Percentiles rank a stretch among this genome's conserved stretches.
phyloP scores from a whole-genome alignment of 1,140 invertebrate genomes.

The Oryctes rhinoceros region DNA sequence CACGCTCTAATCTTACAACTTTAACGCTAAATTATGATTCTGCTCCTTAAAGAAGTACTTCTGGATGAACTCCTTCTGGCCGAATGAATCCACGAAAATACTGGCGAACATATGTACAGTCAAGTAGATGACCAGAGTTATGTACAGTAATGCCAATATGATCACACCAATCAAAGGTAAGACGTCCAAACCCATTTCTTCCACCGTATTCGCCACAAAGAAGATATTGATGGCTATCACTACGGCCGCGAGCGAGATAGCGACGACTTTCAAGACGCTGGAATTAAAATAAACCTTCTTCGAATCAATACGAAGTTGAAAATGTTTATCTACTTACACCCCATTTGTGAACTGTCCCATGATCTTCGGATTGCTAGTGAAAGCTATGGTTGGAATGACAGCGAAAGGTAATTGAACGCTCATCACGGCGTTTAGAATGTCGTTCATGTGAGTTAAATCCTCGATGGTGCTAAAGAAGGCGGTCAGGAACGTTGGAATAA shows the following conservation, averaged over 20 bases:
- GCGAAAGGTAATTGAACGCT: constrained; percentile 86
- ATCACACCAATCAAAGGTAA: background rate
- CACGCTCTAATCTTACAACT: background rate
- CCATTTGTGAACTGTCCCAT: constrained; percentile 88
- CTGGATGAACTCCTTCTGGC: constrained; percentile 25
- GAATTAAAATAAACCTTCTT: background rate
- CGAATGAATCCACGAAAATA: constrained; percentile 15
- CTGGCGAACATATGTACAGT: constrained; percentile 10
- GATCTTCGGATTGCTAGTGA: constrained; percentile 80
- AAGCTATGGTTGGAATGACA: constrained; percentile 86
- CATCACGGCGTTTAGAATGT: constrained; percentile 91
- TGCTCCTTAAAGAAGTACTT: constrained; percentile 37
- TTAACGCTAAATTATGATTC: constrained; percentile 35
- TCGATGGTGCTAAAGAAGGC: constrained; percentile 79
- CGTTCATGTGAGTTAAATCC: constrained; percentile 85
- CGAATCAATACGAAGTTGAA: background rate
- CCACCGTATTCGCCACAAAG: constrained; percentile 6
- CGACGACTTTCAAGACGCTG: constrained; percentile 24
- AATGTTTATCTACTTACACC: constrained; percentile 63
- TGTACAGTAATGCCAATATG: constrained; percentile 16
- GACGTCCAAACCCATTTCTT: constrained; percentile 25
- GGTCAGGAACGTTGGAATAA: constrained; percentile 86
- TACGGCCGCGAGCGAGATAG: background rate
- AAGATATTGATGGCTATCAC: constrained; percentile 37
- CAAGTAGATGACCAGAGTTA: constrained; percentile 13